phyloP scores from a whole-genome alignment of 1,140 invertebrate species.

The Cotesia chilonis region DNA sequence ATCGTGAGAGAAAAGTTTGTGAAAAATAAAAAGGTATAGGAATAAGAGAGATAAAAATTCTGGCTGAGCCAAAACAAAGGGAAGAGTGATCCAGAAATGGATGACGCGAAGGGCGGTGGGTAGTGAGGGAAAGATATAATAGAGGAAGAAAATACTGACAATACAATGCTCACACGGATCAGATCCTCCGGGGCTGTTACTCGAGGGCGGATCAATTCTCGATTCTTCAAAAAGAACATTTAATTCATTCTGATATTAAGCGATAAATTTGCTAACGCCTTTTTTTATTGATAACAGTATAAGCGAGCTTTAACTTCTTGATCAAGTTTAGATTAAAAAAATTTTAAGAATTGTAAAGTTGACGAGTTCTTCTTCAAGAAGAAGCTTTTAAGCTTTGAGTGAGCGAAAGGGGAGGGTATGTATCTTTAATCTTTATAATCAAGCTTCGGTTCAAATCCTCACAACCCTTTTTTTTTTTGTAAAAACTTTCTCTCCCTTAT shows the following conservation, averaged over 20 bases:
- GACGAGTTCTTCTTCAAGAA: neutral
- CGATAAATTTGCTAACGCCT: too few species aligned
- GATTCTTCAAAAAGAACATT: too few species aligned
- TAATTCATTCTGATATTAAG: too few species aligned
- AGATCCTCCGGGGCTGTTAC: neutral
- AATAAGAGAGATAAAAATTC: too few species aligned
- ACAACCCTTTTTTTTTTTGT: slow-evolving; percentile 14
- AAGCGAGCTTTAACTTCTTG: too few species aligned
- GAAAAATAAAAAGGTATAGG: slow-evolving; percentile 15
- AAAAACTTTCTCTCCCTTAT: slow-evolving; percentile 3
- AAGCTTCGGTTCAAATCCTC: slow-evolving; percentile 37
- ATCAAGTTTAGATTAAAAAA: neutral
- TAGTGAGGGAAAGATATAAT: slow-evolving; percentile 27
- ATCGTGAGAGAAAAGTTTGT: slow-evolving; percentile 13
- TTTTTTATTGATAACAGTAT: too few species aligned
- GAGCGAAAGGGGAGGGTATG: slow-evolving; percentile 20
- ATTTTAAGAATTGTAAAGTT: neutral
- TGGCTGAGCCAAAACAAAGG: neutral
- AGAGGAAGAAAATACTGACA: slow-evolving; percentile 24
- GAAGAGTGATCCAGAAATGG: slow-evolving; percentile 8
- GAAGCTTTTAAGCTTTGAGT: slow-evolving; percentile 22
- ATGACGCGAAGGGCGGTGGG: neutral
- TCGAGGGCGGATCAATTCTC: too few species aligned
- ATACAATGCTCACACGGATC: neutral
- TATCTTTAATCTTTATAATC: slow-evolving; percentile 49